These are phyloP conservation scores for Drosophila malerkotliana DNA, from an alignment of 1,140 invertebrate genomes.

Conservation along the genomic window DNA sequence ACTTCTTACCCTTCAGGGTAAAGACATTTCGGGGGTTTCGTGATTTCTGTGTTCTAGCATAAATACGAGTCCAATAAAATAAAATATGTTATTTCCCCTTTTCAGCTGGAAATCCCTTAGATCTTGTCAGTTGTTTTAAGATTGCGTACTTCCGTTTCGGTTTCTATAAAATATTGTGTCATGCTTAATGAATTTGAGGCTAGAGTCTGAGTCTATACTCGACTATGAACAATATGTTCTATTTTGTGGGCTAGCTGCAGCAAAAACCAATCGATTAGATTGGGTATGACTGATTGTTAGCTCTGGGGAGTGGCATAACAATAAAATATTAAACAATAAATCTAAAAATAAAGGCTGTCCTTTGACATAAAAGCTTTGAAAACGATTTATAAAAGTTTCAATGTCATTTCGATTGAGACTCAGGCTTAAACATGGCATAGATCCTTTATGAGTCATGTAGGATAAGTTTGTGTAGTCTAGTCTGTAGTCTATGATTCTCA, in stretches of 20 bases:
- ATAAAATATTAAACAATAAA: background rate
- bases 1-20: background rate
- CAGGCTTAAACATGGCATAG: too few species aligned
- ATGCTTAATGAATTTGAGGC: slow-evolving; percentile 32
- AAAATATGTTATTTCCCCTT: slow-evolving; percentile 33
- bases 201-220: background rate
- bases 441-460: too few species aligned
- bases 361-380: too few species aligned
- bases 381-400: too few species aligned
- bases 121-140: slow-evolving; percentile 37
- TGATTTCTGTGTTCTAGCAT: slow-evolving; percentile 19
- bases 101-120: slow-evolving; percentile 5
- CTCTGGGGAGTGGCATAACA: background rate
- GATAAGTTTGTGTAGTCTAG: too few species aligned
- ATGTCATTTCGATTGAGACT: too few species aligned
- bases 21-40: slow-evolving; percentile 53
- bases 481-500: too few species aligned
- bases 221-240: slow-evolving; percentile 27
- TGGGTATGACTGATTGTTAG: slow-evolving; percentile 6
- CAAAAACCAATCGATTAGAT: slow-evolving; percentile 37
- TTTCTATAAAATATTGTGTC: slow-evolving; percentile 59
- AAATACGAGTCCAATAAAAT: slow-evolving; percentile 15
- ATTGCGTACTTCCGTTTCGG: slow-evolving; percentile 32
- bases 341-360: background rate
- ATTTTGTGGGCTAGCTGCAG: slow-evolving; percentile 14